phyloP scores from a whole-genome alignment of 2,113 vertebrate species.

The Poecile atricapillus region DNA sequence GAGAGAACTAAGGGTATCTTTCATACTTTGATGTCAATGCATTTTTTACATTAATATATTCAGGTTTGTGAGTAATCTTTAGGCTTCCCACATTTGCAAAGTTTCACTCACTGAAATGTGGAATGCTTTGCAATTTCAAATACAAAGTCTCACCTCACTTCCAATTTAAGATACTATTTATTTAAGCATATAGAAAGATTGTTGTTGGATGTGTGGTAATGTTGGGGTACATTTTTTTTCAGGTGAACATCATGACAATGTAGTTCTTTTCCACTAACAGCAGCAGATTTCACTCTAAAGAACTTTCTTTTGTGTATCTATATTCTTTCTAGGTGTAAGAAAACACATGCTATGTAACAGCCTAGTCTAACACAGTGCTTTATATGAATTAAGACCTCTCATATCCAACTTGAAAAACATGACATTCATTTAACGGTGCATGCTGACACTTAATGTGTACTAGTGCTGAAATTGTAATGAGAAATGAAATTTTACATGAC shows the following conservation, averaged over 20 bases:
- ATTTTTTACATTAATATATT: background rate
- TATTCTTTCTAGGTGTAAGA: background rate
- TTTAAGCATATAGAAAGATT: background rate
- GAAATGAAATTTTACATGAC: background rate
- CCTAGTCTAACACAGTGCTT: background rate
- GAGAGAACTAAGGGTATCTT: background rate
- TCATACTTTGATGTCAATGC: background rate
- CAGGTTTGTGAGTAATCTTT: background rate
- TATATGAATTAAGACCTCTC: background rate
- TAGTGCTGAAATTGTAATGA: background rate
- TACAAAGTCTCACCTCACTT: background rate
- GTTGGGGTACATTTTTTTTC: background rate
- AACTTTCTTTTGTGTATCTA: background rate
- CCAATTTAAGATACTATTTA: background rate
- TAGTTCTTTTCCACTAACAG: background rate
- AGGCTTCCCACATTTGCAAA: background rate
- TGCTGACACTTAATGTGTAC: background rate
- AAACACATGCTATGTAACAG: background rate
- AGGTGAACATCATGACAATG: background rate
- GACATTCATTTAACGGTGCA: background rate
- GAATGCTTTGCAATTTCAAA: background rate
- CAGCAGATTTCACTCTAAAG: background rate
- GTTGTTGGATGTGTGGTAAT: background rate
- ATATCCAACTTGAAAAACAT: background rate
- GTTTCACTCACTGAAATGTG: background rate